Base-by-base conservation (phyloP, 2,888 invertebrate genomes). In the Aporophyla lueneburgensis region DNA sequence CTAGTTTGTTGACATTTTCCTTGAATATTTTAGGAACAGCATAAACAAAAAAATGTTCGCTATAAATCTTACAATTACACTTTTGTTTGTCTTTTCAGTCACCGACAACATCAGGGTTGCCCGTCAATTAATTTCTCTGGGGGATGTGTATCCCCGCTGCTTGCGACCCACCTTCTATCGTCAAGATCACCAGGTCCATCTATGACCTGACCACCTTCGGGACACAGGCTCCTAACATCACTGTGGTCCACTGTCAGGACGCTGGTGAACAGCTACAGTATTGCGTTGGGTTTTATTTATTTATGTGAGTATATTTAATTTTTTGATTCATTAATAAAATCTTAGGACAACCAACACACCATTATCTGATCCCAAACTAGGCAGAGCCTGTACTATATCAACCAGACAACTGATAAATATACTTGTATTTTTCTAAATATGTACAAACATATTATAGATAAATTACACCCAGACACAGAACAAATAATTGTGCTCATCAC, bases 221-320 rank as follows among this genome's bases (percentile, higher is more conserved):
- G 0, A 5, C 16, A 5, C 33, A 27, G 1, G n/a, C 59, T n/a
- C 86, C 89, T 4, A 67, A 76, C 5, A 74, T 90, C 6, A 76
- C 76, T 0, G 81, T 91, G 14, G 76, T 85, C 10, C 49, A 76
- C 40, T 92, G 92, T 63, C 87, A 89, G 68, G 71, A 63, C 9
- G 81, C 87, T 54, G 89, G 87, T 0, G 78, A 81, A 2, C 61
- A 27, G 6, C n/a, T 40, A 16, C 58, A 76, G 14, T 73, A 76
- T 67, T 63, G 76, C 2, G 19, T n/a, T 0, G 88, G 86, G 7
- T 84, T 83, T 54, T 85, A 87, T 62, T 14, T 84, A 0, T 90
- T 91, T 54, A 68, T 87, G 92, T 92, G 80, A 90, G 90, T 78
- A 46, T 19, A 0, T 65, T n/a, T 1, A 24, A 0, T 65, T 3